phyloP scores from a whole-genome alignment of 2,797 vertebrate genomes.

The Sebastes paucispinis region DNA sequence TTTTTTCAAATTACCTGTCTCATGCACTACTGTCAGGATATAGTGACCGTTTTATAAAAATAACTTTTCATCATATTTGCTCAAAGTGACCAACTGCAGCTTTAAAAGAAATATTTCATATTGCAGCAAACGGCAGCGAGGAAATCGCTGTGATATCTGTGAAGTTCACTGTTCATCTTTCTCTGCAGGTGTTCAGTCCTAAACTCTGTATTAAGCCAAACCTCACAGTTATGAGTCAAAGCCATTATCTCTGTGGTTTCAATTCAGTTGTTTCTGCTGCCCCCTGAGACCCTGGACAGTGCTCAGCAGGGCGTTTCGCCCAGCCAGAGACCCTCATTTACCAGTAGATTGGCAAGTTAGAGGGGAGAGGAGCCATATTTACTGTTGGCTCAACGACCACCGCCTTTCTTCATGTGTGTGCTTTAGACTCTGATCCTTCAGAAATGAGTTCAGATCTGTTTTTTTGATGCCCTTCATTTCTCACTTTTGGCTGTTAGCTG shows the following conservation, averaged over 20 bases:
- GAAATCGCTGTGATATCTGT: not conserved
- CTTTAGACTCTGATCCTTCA: slow-evolving; percentile 41
- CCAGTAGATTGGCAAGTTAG: slow-evolving; percentile 53
- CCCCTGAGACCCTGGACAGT: slow-evolving; percentile 54
- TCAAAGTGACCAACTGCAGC: not conserved
- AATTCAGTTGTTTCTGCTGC: slow-evolving; percentile 55
- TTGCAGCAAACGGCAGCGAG: too few species aligned
- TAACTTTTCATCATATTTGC: not conserved
- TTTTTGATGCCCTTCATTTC: not conserved
- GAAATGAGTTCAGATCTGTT: slow-evolving; percentile 37
- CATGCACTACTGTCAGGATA: not conserved
- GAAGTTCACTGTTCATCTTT: slow-evolving; percentile 13
- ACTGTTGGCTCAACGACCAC: slow-evolving; percentile 30
- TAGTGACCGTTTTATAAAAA: not conserved
- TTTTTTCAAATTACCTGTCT: not conserved
- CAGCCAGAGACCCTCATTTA: slow-evolving; percentile 61
- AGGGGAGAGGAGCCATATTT: slow-evolving; percentile 40
- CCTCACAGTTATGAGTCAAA: slow-evolving; percentile 35
- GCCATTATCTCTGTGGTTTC: slow-evolving; percentile 66
- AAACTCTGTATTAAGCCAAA: slow-evolving; percentile 16
- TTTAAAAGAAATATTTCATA: not conserved
- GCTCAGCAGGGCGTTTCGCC: slow-evolving; percentile 47
- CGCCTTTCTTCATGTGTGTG: slow-evolving; percentile 5
- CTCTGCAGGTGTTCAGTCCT: not conserved
- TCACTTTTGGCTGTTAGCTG: not conserved